Base-by-base conservation (phyloP, 2,113 vertebrate genomes). In the Tinamus guttatus region DNA sequence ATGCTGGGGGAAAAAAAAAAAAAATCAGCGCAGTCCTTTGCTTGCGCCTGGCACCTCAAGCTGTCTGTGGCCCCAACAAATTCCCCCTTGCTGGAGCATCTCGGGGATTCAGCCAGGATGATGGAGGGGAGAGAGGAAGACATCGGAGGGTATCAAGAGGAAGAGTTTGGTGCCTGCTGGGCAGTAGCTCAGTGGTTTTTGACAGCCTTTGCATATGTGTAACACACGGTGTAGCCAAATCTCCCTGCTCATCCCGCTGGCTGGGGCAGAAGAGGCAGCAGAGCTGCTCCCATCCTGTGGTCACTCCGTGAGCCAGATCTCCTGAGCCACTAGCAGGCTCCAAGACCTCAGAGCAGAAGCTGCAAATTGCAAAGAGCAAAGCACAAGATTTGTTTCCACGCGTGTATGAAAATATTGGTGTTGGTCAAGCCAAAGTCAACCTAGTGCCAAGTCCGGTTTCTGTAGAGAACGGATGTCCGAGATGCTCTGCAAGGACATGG, bases 361-460 rank as follows among this genome's bases (percentile, higher is more conserved):
- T 32, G 54, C 54, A 56, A 28, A 5, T 16, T 56, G 52, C 52
- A 58, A 32, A 32, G 30, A 32, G 28, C 28, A 58, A 58, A 58
- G 11, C 30, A 8, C 0, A 1, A 14, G 0, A 0, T 7, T 19
- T 32, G 9, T 38, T 70, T 51, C 40, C 0, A 0, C 24, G 21
- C 38, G 1, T 4, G 13, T 32, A 5, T 22, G 28, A 32, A 32
- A 58, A 58, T 16, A 11, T 58, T 58, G 54, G 54, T 10, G 30
- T 58, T 18, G 30, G 54, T 58, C 54, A 58, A 58, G 30, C 54
- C 54, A 58, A 18, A 58, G 54, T 18, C 54, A 58, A 9, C 54
- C 54, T 18, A 32, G 30, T 18, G 54, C 30, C 30, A 18, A 58
- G 54, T 58, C 30, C 15, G 30, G 28, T 11, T 30, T 32, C 54